phyloP scores from a whole-genome alignment of 2,888 invertebrate genomes.

The Sphecodes monilicornis region DNA sequence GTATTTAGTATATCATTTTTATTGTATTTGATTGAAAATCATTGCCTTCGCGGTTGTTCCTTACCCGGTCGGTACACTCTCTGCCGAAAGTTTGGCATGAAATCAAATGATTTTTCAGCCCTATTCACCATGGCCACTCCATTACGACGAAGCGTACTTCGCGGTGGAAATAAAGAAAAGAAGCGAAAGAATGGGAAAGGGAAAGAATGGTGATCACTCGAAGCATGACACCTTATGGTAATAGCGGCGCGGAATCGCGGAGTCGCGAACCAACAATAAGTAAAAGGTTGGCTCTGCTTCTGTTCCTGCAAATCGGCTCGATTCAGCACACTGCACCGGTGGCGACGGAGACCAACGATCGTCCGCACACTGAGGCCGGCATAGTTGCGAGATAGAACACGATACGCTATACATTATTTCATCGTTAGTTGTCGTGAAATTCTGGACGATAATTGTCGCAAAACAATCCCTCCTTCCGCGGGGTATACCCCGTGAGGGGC shows the following conservation, averaged over 20 bases:
- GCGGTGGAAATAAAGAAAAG: not conserved
- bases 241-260: slow-evolving; percentile 30
- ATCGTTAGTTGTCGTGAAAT: too few relatives aligned
- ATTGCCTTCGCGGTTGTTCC: too few relatives aligned
- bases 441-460: too few relatives aligned
- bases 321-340: not conserved
- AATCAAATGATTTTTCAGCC: slow-evolving; percentile 50
- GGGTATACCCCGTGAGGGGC: too few relatives aligned
- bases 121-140: slow-evolving; percentile 36
- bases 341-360: not conserved
- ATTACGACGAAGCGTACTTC: slow-evolving; percentile 1
- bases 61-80: too few relatives aligned
- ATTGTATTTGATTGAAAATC: too few relatives aligned
- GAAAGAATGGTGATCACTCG: slow-evolving; percentile 16
- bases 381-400: slow-evolving; percentile 54
- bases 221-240: slow-evolving; percentile 44
- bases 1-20: too few relatives aligned
- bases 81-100: slow-evolving; percentile 1
- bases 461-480: too few relatives aligned
- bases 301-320: not conserved
- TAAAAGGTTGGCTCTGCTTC: not conserved
- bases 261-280: slow-evolving; percentile 19
- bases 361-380: not conserved
- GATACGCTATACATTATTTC: too few relatives aligned
- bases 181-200: too few relatives aligned